Base-by-base conservation (phyloP, 1,140 invertebrate genomes). In the Monomorium pharaonis region DNA sequence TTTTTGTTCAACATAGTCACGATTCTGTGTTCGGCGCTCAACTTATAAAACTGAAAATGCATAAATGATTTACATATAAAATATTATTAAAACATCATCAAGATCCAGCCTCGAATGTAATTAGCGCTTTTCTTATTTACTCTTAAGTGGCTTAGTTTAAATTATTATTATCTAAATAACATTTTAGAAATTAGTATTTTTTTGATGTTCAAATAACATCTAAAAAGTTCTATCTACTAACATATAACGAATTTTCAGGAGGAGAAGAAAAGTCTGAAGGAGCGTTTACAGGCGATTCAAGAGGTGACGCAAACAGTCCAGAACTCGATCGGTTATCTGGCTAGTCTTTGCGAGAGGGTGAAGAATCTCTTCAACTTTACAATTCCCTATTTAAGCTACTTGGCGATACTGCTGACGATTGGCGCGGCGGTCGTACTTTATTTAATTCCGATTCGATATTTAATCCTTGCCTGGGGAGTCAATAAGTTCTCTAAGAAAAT, bases 291-390 rank as follows among this genome's bases (percentile, higher is more conserved):
- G 95, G 98, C 98, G 3, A 98, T 99, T 85, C 99, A 99, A 94
- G 99, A 99, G 95, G 98, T 99, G 30, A 98, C 98, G 33, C 97
- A 98, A 95, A 98, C 97, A 49, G 98, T 99, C 1, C 99, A 99
- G 95, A 99, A 99, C 92, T 97, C 98, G 1, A 98, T 99, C 70
- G 99, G 99, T 47, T 98, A 98, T 91, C 97, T 99, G 89, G 99
- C 99, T 12, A 98, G 98, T 10, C 95, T 99, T 49, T 97, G 98
- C 75, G 99, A 99, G 95, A 97, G 97, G 93, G 96, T 99, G 65
- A 99, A 98, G 96, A 99, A 99, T 94, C 97, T 98, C 78, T 98
- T 99, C 95, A 99, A 99, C 94, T 99, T 99, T 95, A 98, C 98
- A 47, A 98, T 99, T 86, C 98, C 99, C 70, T 99, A 99, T 96